Conservation (phyloP, 1,140 invertebrate genomes). For the Drosophila lini region DNA sequence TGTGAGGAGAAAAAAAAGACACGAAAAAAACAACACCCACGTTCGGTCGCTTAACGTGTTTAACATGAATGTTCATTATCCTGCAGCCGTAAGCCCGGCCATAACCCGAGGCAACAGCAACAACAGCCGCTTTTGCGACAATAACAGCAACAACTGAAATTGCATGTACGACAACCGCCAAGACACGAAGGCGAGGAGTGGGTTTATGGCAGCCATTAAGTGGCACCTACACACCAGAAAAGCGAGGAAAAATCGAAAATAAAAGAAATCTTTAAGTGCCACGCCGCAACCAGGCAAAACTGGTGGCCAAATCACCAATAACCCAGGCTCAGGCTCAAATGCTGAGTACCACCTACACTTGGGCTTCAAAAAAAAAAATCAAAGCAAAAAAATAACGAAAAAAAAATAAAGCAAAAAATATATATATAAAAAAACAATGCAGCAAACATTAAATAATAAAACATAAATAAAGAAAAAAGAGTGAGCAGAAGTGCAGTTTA, state of each 20-base stretch:
- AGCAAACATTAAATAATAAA: neutral
- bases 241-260: conserved; percentile 37
- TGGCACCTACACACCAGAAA: conserved; percentile 61
- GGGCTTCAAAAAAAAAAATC: neutral
- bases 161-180: conserved; percentile 46
- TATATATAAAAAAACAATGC: neutral
- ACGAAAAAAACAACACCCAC: conserved; percentile 51
- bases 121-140: conserved; percentile 42
- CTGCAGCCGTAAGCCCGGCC: conserved; percentile 48
- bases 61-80: conserved; percentile 82
- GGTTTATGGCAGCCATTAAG: conserved; percentile 74
- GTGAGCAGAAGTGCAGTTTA: conserved; percentile 10
- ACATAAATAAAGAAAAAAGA: neutral
- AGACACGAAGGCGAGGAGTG: conserved; percentile 54
- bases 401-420: neutral
- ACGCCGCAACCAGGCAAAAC: conserved; percentile 35
- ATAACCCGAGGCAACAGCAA: conserved; percentile 44
- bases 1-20: neutral
- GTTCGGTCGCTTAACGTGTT: conserved; percentile 61
- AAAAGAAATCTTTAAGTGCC: conserved; percentile 55
- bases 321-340: neutral
- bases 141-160: conserved; percentile 52
- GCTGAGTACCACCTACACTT: conserved; percentile 2
- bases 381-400: neutral
- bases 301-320: conserved; percentile 46